phyloP scores from a whole-genome alignment of 2,113 vertebrate genomes.

The Gallinago jamesoni region DNA sequence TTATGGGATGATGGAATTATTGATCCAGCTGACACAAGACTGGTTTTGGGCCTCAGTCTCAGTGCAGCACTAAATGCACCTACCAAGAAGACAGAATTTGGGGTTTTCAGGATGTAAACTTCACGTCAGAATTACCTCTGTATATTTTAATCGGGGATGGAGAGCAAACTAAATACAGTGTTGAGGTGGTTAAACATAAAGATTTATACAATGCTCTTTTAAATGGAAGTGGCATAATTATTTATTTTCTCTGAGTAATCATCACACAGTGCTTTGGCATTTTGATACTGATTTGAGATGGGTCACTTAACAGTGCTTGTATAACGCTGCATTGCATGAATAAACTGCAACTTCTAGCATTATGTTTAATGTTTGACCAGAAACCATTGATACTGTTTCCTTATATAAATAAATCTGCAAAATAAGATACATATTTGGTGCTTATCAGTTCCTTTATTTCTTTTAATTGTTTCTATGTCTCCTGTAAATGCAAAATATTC shows the following conservation, averaged over 20 bases:
- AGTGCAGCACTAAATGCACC: slow-evolving; percentile 92
- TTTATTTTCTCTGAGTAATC: neutral
- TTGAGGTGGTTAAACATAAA: neutral
- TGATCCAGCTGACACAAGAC: slow-evolving; percentile 92
- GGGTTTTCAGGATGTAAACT: slow-evolving; percentile 91
- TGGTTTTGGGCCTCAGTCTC: slow-evolving; percentile 93
- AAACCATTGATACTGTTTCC: neutral
- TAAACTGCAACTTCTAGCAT: neutral
- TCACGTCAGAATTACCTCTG: neutral
- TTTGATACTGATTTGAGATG: neutral
- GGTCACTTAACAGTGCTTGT: neutral
- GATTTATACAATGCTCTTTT: neutral
- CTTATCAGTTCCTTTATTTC: neutral
- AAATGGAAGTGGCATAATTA: neutral
- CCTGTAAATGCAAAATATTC: neutral
- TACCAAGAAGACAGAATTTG: slow-evolving; percentile 87
- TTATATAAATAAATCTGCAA: neutral
- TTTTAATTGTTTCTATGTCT: neutral
- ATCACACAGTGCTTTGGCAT: neutral
- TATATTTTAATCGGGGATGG: neutral
- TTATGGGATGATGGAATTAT: slow-evolving; percentile 98
- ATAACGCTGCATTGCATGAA: neutral
- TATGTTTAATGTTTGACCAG: neutral
- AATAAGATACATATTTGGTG: neutral
- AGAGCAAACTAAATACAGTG: neutral